Percentiles rank a stretch among this genome's conserved stretches.
Evolutionary conservation across 2,113 vertebrate genomes (phyloP).

Genomic region (Oxyura jamaicensis): DNA sequence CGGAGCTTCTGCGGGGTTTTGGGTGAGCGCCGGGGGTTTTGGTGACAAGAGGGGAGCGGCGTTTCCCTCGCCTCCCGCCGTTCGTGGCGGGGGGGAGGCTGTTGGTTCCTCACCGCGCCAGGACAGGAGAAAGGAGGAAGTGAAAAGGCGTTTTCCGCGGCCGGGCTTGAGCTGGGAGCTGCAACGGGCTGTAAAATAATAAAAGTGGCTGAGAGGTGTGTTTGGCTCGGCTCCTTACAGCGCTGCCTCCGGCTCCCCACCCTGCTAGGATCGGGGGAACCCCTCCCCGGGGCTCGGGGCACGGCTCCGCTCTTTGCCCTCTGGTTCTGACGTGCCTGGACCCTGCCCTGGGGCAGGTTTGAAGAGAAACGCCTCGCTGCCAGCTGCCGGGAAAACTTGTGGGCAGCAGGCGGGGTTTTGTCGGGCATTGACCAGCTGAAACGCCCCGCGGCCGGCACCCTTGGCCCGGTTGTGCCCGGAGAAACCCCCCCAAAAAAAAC

Average conservation of each 20-base stretch:
- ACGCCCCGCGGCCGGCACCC: too few relatives aligned
- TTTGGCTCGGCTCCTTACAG: rapidly evolving
- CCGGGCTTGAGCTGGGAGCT: not conserved
- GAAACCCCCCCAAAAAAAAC: too few relatives aligned
- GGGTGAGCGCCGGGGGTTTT: rapidly evolving
- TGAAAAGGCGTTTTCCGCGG: not conserved
- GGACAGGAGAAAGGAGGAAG: rapidly evolving
- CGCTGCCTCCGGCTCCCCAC: not conserved
- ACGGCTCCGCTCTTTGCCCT: rapidly evolving
- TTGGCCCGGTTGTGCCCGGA: too few relatives aligned
- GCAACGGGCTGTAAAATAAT: not conserved
- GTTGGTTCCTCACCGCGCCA: too few relatives aligned
- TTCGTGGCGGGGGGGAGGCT: too few relatives aligned
- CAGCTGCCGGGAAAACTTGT: rapidly evolving
- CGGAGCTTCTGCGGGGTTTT: rapidly evolving
- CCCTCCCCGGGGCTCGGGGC: not conserved
- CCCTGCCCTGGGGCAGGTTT: too few relatives aligned
- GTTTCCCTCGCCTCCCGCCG: too few relatives aligned
- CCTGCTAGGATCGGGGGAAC: too few relatives aligned
- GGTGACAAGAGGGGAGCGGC: not conserved
- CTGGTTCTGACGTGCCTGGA: too few relatives aligned
- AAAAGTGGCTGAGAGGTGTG: not conserved
- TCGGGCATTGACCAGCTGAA: not conserved
- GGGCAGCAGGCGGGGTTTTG: not conserved
- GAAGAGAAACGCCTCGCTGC: too few relatives aligned